phyloP scores from a whole-genome alignment of 2,113 vertebrate species.

The Lates calcarifer region DNA sequence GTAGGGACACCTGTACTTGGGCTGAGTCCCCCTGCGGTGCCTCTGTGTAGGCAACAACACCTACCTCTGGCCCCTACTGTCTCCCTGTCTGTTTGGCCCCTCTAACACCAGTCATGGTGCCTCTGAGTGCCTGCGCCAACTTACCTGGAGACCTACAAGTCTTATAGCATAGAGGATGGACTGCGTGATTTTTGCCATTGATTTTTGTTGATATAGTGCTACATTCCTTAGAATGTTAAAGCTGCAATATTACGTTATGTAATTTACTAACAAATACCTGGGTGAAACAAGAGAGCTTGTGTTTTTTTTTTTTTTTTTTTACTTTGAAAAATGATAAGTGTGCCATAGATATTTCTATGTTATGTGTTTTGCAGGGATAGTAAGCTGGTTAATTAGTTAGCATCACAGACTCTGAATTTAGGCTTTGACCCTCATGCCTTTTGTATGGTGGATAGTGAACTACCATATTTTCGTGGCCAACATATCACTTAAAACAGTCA shows the following conservation, averaged over 20 bases:
- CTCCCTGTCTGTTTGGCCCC: slow-evolving; percentile 3
- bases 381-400: slow-evolving; percentile 4
- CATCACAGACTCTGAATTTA: slow-evolving; percentile 9
- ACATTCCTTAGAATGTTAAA: slow-evolving; percentile 74
- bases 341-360: slow-evolving; percentile 65
- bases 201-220: slow-evolving; percentile 41
- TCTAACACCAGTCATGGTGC: slow-evolving; percentile 38
- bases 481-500: slow-evolving; percentile 37
- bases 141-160: slow-evolving; percentile 38
- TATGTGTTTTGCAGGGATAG: slow-evolving; percentile 28
- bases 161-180: slow-evolving; percentile 18
- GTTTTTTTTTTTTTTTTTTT: slow-evolving; percentile 32
- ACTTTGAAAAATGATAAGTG: slow-evolving; percentile 49
- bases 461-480: slow-evolving; percentile 12
- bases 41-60: slow-evolving; percentile 19
- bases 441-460: slow-evolving; percentile 21
- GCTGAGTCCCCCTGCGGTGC: background rate
- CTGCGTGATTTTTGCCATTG: slow-evolving; percentile 27
- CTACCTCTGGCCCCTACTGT: slow-evolving; percentile 19
- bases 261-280: slow-evolving; percentile 44
- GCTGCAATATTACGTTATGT: slow-evolving; percentile 28
- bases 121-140: slow-evolving; percentile 50
- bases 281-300: slow-evolving; percentile 19
- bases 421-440: slow-evolving; percentile 37
- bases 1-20: background rate